These are phyloP conservation scores for Subacronicta megacephala DNA, from an alignment of 2,888 invertebrate genomes.

Conservation along the genomic window DNA sequence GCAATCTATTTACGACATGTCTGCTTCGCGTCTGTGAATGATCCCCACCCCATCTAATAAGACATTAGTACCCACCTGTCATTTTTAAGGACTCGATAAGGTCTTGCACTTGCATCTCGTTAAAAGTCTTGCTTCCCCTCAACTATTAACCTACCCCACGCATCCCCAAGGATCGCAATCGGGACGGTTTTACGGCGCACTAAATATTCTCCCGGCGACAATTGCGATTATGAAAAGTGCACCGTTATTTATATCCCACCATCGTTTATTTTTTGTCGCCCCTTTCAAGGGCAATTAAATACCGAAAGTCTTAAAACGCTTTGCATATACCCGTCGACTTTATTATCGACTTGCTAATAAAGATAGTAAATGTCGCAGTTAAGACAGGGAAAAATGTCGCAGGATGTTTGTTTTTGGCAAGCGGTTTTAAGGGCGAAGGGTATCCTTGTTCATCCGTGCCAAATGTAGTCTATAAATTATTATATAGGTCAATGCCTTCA, in stretches of 20 bases:
- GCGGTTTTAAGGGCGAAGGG: conserved; percentile 37
- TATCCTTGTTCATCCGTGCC: conserved; percentile 22
- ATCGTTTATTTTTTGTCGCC: conserved; percentile 88
- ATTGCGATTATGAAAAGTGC: conserved; percentile 90
- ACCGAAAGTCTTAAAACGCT: conserved; percentile 86
- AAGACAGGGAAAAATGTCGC: conserved; percentile 60
- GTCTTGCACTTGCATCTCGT: conserved; percentile 61
- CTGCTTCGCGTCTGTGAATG: not conserved
- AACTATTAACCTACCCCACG: conserved; percentile 75
- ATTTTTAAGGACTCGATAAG: conserved; percentile 45
- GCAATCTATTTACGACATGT: not conserved
- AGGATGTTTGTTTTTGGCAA: conserved; percentile 39
- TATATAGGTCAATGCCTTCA: conserved; percentile 15
- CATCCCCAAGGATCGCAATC: conserved; percentile 72
- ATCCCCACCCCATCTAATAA: conserved; percentile 26
- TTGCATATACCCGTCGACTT: conserved; percentile 83
- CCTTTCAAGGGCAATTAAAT: conserved; percentile 90
- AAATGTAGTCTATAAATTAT: conserved; percentile 28
- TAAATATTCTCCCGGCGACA: conserved; percentile 90
- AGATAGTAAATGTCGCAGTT: conserved; percentile 81
- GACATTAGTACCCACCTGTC: conserved; percentile 49
- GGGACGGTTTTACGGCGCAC: conserved; percentile 85
- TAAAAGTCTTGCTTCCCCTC: conserved; percentile 64
- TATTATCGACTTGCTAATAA: conserved; percentile 81
- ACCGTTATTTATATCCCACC: conserved; percentile 87